phyloP scores from a whole-genome alignment of 2,113 vertebrate species.

The Vicugna pacos region DNA sequence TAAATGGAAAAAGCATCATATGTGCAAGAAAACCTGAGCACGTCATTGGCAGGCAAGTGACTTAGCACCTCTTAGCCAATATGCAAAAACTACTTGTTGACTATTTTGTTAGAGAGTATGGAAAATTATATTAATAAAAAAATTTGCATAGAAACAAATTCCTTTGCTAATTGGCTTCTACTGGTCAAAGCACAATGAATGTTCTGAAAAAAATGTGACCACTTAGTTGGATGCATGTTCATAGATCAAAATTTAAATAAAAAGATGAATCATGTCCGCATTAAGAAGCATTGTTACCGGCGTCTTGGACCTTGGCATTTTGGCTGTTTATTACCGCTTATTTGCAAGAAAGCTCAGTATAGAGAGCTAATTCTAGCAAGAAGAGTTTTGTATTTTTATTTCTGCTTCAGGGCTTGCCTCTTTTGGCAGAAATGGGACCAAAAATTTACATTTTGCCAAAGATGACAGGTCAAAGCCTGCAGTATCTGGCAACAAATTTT shows the following conservation, averaged over 20 bases:
- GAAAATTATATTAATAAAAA: slow-evolving; percentile 29
- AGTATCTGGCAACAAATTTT: not conserved
- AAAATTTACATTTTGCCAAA: slow-evolving; percentile 32
- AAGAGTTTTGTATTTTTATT: slow-evolving; percentile 2
- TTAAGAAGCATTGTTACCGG: not conserved
- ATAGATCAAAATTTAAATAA: not conserved
- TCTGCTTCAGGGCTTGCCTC: not conserved
- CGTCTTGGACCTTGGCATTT: not conserved
- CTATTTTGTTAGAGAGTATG: not conserved
- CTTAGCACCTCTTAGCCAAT: not conserved
- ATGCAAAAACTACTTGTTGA: not conserved
- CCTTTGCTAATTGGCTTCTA: slow-evolving; percentile 13
- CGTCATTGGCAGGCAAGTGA: not conserved
- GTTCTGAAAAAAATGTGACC: not conserved
- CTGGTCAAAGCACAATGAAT: not conserved
- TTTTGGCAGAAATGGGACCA: not conserved
- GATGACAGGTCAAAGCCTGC: not conserved
- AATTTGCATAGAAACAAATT: not conserved
- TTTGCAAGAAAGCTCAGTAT: not conserved
- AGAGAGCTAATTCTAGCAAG: not conserved
- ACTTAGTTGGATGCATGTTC: not conserved
- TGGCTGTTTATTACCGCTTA: not conserved
- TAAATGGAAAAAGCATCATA: not conserved
- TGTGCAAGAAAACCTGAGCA: not conserved
- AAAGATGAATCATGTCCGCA: not conserved